phyloP scores from a whole-genome alignment of 1,140 invertebrate species.

The Nephotettix cincticeps region DNA sequence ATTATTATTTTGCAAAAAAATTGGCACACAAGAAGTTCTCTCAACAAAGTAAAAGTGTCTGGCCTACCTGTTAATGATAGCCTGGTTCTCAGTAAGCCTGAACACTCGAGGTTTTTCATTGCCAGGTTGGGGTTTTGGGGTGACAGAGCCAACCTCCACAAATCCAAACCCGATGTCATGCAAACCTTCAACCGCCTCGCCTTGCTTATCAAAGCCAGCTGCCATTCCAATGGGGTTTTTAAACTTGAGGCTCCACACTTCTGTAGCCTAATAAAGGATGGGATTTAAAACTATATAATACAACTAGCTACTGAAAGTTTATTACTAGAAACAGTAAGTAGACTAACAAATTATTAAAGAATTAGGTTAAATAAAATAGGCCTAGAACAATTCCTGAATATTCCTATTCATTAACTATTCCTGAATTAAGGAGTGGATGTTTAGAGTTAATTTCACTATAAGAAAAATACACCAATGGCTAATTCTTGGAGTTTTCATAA shows the following conservation, averaged over 20 bases:
- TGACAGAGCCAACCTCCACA: slow-evolving; percentile 96
- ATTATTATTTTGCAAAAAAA: too few species aligned
- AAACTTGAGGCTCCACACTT: slow-evolving; percentile 70
- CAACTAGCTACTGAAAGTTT: slow-evolving; percentile 19
- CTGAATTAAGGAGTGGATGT: background rate
- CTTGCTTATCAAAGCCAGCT: slow-evolving; percentile 98
- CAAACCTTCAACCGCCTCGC: slow-evolving; percentile 82
- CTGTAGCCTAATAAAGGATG: slow-evolving; percentile 56
- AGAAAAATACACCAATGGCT: background rate
- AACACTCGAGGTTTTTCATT: slow-evolving; percentile 93
- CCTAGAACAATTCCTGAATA: too few species aligned
- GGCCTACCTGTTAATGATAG: slow-evolving; percentile 86
- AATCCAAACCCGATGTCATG: slow-evolving; percentile 90
- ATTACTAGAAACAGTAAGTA: slow-evolving; percentile 32
- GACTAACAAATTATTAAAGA: slow-evolving; percentile 28
- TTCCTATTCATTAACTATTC: background rate
- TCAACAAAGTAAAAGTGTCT: slow-evolving; percentile 18
- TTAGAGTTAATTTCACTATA: background rate
- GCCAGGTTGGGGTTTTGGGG: slow-evolving; percentile 87
- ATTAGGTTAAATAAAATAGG: background rate
- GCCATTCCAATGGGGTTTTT: slow-evolving; percentile 93
- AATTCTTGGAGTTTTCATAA: too few species aligned
- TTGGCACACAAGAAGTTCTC: background rate
- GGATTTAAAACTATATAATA: slow-evolving; percentile 14
- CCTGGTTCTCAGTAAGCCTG: slow-evolving; percentile 77